phyloP scores from a whole-genome alignment of 53 echinoderm and acorn worm genomes.

The Mesocentrotus franciscanus region DNA sequence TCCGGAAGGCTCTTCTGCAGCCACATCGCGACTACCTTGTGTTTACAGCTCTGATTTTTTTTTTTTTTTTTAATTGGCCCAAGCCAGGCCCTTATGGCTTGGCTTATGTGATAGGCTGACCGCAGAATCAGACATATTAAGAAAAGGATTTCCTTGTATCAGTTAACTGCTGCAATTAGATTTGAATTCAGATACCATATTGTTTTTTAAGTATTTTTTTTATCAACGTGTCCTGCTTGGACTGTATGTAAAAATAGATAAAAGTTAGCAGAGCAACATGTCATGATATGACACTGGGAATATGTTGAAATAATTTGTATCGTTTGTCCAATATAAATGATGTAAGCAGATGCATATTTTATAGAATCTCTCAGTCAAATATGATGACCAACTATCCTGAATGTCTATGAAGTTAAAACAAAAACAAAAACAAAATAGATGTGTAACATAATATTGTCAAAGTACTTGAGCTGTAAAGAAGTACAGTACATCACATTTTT shows the following conservation, averaged over 20 bases:
- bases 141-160: too few relatives aligned
- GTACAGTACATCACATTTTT: too few relatives aligned
- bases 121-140: not conserved
- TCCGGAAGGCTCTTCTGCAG: not conserved
- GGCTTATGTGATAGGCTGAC: not conserved
- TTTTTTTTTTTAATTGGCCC: too few relatives aligned
- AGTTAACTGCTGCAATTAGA: not conserved
- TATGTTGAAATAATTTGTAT: not conserved
- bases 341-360: too few relatives aligned
- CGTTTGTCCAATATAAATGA: too few relatives aligned
- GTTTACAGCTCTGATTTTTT: too few relatives aligned
- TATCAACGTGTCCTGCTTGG: not conserved
- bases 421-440: too few relatives aligned
- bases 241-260: not conserved
- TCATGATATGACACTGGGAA: not conserved
- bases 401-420: too few relatives aligned
- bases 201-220: slow-evolving; percentile 1
- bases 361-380: too few relatives aligned
- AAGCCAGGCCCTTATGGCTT: not conserved
- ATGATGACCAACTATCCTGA: too few relatives aligned
- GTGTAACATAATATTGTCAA: too few relatives aligned
- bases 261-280: not conserved
- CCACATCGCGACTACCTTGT: not conserved
- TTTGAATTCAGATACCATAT: not conserved
- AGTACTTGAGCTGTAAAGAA: too few relatives aligned